A percentile compares a stretch with the other conserved stretches of the same genome.
phyloP scores from a whole-genome alignment of 2,113 vertebrate genomes.

The Leucopsar rothschildi region DNA sequence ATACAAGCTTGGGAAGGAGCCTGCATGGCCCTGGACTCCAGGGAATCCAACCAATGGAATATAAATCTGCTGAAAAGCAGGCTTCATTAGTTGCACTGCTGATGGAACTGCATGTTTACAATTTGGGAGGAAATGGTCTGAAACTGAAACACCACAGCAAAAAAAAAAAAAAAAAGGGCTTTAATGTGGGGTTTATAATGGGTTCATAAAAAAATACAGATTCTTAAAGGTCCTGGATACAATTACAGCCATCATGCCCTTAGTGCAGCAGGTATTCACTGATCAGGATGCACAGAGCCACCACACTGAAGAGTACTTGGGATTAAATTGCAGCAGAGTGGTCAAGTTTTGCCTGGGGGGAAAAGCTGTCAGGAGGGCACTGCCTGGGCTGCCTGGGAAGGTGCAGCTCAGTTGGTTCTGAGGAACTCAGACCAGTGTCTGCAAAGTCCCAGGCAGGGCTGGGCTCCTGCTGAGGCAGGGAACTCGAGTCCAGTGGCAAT shows the following conservation, averaged over 20 bases:
- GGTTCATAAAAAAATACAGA: background rate
- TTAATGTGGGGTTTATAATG: background rate
- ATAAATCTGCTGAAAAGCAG: background rate
- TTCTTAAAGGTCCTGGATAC: background rate
- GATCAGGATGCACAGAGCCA: background rate
- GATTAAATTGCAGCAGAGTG: background rate
- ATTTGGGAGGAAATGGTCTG: background rate
- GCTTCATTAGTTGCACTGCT: background rate
- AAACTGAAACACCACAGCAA: background rate
- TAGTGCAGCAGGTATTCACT: background rate
- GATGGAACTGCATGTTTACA: slow-evolving; percentile 8
- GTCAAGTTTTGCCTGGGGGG: background rate
- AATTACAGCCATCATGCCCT: background rate
- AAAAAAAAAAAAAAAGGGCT: background rate
- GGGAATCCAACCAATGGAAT: background rate
- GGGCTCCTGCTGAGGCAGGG: background rate
- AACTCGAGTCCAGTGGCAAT: background rate
- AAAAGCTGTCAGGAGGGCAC: background rate
- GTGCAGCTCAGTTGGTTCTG: background rate
- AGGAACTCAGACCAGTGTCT: background rate
- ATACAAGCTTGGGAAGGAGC: background rate
- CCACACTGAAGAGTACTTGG: background rate
- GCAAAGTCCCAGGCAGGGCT: background rate
- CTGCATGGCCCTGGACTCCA: background rate
- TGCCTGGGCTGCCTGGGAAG: background rate